Evolutionary conservation across 2,888 invertebrate species (phyloP), one percentile per base, ranked within the genome.

Genomic region (Melangyna quadrimaculata): DNA sequence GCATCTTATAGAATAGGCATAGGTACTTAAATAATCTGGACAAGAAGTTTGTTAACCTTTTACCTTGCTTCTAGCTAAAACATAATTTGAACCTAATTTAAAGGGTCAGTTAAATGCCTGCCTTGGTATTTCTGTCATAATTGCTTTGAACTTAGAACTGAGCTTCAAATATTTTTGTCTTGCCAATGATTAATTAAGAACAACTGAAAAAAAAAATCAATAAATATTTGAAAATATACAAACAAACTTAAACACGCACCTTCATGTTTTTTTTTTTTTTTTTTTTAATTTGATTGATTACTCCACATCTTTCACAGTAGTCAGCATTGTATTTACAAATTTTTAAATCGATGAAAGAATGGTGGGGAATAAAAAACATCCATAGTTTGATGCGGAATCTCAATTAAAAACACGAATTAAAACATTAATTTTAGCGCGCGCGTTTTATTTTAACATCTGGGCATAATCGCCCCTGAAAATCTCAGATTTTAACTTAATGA

Each of bases 211-310:
- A 27, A 57, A 27, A 12, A 19, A 59, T 59, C 57, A 61, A 61
- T 40, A 17, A 61, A 61, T 40, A 61, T 12, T 9, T 35, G 14
- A 2, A 37, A 29, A 14, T 14, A 29, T 8, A 24, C 27, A 63
- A 12, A 1, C 4, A 45, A 3, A 19, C 27, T n/a, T n/a, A n/a
- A n/a, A 24, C 29, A 32, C 65, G 17, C 65, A 65, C 65, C 45
- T 63, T 3, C 7, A 65, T 45, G n/a, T 14, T 45, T 45, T 24
- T 32, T 37, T 37, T 32, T 55, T 7, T 3, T 24, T 55, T n/a
- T n/a, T n/a, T n/a, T n/a, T n/a, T n/a, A n/a, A n/a, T n/a, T 65
- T 65, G 65, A 65, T 65, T 65, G 65, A 65, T 65, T 65, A 45
- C 32, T 8, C 19, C 14, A 14, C 45, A 29, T 45, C 19, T 29